These are phyloP conservation scores for Sapayoa aenigma DNA, from an alignment of 2,113 vertebrate species.

Conservation along the genomic window DNA sequence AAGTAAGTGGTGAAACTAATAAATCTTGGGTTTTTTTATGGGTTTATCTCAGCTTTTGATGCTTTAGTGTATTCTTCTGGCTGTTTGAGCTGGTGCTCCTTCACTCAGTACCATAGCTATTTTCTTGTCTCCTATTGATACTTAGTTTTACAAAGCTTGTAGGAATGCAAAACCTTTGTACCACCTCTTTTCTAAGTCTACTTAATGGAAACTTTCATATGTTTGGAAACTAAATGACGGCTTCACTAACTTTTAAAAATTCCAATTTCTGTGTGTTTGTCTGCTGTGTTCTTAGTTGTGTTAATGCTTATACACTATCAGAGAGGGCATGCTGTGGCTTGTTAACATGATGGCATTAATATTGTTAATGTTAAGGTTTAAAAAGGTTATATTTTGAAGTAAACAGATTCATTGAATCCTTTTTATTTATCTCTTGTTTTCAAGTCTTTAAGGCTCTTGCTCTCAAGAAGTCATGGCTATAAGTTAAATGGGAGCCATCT, in stretches of 20 bases:
- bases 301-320: background rate
- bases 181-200: fast-evolving
- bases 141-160: background rate
- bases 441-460: background rate
- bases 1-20: background rate
- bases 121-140: background rate
- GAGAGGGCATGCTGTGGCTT: background rate
- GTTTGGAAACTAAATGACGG: background rate
- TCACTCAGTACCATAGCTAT: background rate
- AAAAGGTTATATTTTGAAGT: background rate
- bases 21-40: background rate
- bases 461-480: background rate
- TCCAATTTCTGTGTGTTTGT: background rate
- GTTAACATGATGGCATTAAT: background rate
- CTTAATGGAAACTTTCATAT: background rate
- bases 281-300: background rate
- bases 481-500: background rate
- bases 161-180: background rate
- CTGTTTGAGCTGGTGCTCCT: background rate
- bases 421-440: background rate
- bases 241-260: background rate
- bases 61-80: background rate
- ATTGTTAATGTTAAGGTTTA: background rate
- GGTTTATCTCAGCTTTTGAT: background rate
- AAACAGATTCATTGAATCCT: background rate